Evolutionary conservation across 1,140 invertebrate species (phyloP).

Genomic region (Polyergus mexicanus): DNA sequence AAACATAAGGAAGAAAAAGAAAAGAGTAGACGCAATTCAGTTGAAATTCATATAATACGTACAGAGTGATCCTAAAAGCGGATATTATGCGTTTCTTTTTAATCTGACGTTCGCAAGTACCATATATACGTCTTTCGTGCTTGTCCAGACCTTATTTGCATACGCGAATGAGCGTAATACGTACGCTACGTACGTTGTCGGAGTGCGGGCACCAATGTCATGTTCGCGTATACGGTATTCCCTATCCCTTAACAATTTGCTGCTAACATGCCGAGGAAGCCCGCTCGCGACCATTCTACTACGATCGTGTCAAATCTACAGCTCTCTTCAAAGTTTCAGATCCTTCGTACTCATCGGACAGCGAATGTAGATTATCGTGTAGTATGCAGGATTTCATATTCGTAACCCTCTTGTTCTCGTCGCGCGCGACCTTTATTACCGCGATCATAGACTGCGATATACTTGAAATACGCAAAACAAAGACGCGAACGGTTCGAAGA

Average conservation of each 20-base stretch:
- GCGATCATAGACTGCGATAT: background rate
- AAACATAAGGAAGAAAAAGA: background rate
- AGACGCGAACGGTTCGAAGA: constrained; percentile 3
- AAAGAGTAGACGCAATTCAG: background rate
- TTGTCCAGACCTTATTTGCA: constrained; percentile 77
- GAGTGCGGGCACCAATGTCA: constrained; percentile 73
- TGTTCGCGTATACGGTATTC: constrained; percentile 78
- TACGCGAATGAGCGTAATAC: constrained; percentile 74
- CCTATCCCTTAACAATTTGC: constrained; percentile 83
- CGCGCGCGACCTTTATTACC: background rate
- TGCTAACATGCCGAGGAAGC: constrained; percentile 79
- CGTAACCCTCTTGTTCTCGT: constrained; percentile 25
- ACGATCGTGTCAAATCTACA: constrained; percentile 63
- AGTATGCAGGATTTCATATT: constrained; percentile 51
- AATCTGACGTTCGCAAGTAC: constrained; percentile 9
- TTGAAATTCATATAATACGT: background rate
- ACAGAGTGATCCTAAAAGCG: too few species aligned
- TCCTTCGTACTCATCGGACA: constrained; percentile 3
- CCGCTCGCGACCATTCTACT: constrained; percentile 70
- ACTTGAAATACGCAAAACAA: constrained; percentile 25
- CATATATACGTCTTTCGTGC: constrained; percentile 43
- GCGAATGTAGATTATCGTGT: constrained; percentile 45
- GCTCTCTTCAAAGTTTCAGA: constrained; percentile 75
- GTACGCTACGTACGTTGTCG: constrained; percentile 63
- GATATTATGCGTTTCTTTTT: background rate